Evolutionary conservation across 2,113 vertebrate genomes (phyloP).

Genomic region (Myrmecobius fasciatus): DNA sequence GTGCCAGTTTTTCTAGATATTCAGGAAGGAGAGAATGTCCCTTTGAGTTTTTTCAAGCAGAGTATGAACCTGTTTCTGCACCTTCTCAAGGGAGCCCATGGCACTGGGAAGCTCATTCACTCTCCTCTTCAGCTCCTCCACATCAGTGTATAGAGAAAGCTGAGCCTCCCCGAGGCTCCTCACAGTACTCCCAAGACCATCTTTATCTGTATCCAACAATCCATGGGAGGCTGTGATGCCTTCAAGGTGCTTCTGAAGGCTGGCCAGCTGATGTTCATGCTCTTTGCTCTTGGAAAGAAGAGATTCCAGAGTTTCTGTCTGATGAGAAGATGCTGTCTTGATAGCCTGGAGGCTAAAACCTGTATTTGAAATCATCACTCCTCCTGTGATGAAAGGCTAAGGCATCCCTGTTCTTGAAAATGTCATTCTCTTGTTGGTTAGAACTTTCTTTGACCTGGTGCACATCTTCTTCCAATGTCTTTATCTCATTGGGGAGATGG

Average conservation of each 20-base stretch:
- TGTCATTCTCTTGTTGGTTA: constrained; percentile 76
- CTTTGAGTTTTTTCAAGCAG: constrained; percentile 79
- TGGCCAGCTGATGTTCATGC: constrained; percentile 80
- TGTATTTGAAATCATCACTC: constrained; percentile 83
- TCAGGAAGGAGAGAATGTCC: constrained; percentile 66
- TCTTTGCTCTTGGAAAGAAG: constrained; percentile 84
- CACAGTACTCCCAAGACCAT: constrained; percentile 70
- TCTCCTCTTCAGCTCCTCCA: constrained; percentile 82
- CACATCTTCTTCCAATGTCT: constrained; percentile 82
- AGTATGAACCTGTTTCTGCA: constrained; percentile 79
- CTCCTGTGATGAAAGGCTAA: constrained; percentile 79
- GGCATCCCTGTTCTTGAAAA: constrained; percentile 32
- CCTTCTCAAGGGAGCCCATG: constrained; percentile 71
- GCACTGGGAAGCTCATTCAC: constrained; percentile 84
- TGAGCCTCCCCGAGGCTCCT: constrained; percentile 82
- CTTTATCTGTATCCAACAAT: constrained; percentile 53
- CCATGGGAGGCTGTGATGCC: constrained; percentile 45
- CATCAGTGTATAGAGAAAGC: constrained; percentile 69
- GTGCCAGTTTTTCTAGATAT: constrained; percentile 81
- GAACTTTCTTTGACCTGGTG: constrained; percentile 75
- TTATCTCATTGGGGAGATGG: constrained; percentile 82
- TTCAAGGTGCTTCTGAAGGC: constrained; percentile 75
- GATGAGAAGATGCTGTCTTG: constrained; percentile 68
- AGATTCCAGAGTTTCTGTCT: constrained; percentile 82
- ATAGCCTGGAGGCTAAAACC: constrained; percentile 80